A percentile compares a stretch with the other conserved stretches of the same genome.
Evolutionary conservation across 1,140 invertebrate species (phyloP).

Genomic region (Calliopsis andreniformis): DNA sequence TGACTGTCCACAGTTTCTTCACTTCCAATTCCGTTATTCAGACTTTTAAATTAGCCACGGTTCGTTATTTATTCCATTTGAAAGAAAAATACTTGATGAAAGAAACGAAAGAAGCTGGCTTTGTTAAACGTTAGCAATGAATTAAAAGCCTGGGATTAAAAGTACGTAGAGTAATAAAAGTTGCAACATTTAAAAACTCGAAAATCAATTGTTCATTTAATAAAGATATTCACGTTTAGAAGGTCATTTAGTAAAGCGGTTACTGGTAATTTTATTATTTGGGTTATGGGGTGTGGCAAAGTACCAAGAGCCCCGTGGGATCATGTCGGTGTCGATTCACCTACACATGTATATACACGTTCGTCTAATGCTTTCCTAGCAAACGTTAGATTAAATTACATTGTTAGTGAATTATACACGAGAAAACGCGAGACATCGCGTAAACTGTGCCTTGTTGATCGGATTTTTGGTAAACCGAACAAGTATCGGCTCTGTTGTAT

Average conservation of each 20-base stretch:
- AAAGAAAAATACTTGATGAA: no score
- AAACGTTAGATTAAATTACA: slow-evolving; percentile 55
- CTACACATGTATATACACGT: slow-evolving; percentile 34
- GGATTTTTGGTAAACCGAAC: not conserved
- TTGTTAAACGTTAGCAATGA: no score
- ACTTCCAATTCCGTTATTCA: not conserved
- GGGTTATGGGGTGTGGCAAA: slow-evolving; percentile 61
- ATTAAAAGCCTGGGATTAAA: no score
- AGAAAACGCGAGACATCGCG: not conserved
- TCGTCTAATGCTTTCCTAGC: slow-evolving; percentile 30
- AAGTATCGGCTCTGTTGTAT: not conserved
- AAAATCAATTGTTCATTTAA: not conserved
- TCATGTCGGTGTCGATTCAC: slow-evolving; percentile 38
- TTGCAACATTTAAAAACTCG: no score
- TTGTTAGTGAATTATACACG: slow-evolving; percentile 30
- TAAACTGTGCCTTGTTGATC: no score
- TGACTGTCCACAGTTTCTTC: no score
- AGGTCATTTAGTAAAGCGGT: not conserved
- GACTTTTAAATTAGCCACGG: slow-evolving; percentile 36
- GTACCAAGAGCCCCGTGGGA: slow-evolving; percentile 31
- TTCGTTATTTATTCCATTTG: not conserved
- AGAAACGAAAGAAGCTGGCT: no score
- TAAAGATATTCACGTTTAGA: not conserved
- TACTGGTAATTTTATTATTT: slow-evolving; percentile 45
- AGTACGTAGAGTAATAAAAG: no score